phyloP scores from a whole-genome alignment of 2,797 vertebrate species.

The Alfaro cultratus region DNA sequence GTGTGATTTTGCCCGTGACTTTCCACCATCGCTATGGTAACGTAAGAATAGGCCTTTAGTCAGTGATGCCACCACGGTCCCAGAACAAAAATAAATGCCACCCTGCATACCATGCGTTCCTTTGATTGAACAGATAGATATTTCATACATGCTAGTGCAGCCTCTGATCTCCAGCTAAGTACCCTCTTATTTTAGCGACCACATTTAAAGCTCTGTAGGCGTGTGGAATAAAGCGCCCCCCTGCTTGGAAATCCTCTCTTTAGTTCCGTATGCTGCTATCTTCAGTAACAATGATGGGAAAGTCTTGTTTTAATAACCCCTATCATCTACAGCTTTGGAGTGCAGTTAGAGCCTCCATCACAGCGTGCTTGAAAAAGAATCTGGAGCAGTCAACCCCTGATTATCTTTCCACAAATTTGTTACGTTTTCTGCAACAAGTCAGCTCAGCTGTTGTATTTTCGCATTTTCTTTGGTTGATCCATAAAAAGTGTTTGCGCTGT shows the following conservation, averaged over 20 bases:
- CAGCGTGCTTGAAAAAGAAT: slow-evolving; percentile 40
- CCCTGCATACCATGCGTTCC: slow-evolving; percentile 36
- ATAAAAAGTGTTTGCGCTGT: slow-evolving; percentile 28
- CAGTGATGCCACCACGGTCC: slow-evolving; percentile 35
- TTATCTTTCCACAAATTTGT: slow-evolving; percentile 56
- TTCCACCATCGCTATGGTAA: slow-evolving; percentile 65
- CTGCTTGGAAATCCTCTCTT: slow-evolving; percentile 51
- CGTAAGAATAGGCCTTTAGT: slow-evolving; percentile 57
- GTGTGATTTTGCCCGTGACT: slow-evolving; percentile 65
- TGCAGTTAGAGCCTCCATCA: slow-evolving; percentile 35
- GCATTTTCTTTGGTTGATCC: slow-evolving; percentile 10
- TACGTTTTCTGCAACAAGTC: slow-evolving; percentile 26
- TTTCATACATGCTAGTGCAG: slow-evolving; percentile 49
- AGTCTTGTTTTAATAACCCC: slow-evolving; percentile 52
- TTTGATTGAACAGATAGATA: slow-evolving; percentile 55
- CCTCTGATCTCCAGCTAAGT: slow-evolving; percentile 54
- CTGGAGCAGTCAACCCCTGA: slow-evolving; percentile 44
- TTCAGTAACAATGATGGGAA: slow-evolving; percentile 63
- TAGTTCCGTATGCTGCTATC: slow-evolving; percentile 41
- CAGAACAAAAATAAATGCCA: slow-evolving; percentile 51
- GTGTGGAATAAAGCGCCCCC: slow-evolving; percentile 45
- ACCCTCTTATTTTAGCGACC: slow-evolving; percentile 51
- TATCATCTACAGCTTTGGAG: slow-evolving; percentile 30
- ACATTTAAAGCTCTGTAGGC: slow-evolving; percentile 57
- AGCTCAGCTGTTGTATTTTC: slow-evolving; percentile 41